Conservation (phyloP, 2,888 invertebrate genomes). For the Cheilosia scutellata region DNA sequence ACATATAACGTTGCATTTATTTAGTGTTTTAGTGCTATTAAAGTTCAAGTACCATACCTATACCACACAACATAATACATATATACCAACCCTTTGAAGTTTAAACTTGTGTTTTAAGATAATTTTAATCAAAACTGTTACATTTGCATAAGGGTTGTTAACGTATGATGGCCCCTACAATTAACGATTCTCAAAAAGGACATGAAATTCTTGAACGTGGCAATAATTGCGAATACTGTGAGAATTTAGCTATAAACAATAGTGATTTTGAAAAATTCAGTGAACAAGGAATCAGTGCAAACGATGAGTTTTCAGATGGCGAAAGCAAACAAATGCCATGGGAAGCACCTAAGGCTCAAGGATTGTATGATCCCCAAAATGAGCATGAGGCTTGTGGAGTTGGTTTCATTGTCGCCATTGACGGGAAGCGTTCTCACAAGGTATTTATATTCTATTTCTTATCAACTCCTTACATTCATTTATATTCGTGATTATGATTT, state of each 20-base stretch:
- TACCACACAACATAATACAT: too few species aligned
- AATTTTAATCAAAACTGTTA: slow-evolving; percentile 9
- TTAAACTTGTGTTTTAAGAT: neutral
- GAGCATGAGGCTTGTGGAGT: slow-evolving; percentile 99
- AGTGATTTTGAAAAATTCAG: slow-evolving; percentile 62
- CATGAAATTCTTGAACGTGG: slow-evolving; percentile 82
- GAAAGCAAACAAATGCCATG: slow-evolving; percentile 86
- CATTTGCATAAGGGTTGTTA: slow-evolving; percentile 72
- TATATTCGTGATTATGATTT: neutral
- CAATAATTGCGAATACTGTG: slow-evolving; percentile 74
- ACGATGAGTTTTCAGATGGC: neutral
- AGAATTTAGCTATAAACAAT: slow-evolving; percentile 66
- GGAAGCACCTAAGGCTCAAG: slow-evolving; percentile 94
- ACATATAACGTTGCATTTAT: slow-evolving; percentile 63
- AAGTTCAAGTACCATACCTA: slow-evolving; percentile 14
- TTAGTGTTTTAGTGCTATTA: slow-evolving; percentile 57
- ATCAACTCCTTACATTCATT: neutral
- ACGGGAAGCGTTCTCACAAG: slow-evolving; percentile 96
- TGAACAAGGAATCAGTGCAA: slow-evolving; percentile 50
- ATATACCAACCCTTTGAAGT: too few species aligned
- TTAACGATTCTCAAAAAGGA: slow-evolving; percentile 83
- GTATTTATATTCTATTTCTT: slow-evolving; percentile 83
- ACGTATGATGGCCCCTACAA: slow-evolving; percentile 84
- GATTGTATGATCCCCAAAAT: slow-evolving; percentile 97
- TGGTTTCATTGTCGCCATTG: slow-evolving; percentile 99